These are phyloP conservation scores for Melanerpes formicivorus DNA, from an alignment of 2,113 vertebrate species.

Conservation along the genomic window DNA sequence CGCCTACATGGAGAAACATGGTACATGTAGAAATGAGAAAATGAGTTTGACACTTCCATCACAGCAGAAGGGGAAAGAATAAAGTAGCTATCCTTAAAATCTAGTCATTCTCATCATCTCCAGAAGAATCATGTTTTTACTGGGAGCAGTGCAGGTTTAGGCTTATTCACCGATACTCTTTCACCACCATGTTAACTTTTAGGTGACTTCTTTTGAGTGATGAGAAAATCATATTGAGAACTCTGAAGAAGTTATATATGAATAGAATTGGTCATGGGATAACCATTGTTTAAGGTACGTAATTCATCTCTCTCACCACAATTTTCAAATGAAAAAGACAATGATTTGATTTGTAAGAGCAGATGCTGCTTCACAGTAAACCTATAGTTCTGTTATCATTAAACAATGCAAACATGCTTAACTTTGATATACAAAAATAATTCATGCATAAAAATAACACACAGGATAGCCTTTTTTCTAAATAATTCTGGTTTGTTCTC, in stretches of 20 bases:
- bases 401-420: background rate
- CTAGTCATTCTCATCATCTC: background rate
- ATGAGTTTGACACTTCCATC: background rate
- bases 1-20: background rate
- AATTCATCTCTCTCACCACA: background rate
- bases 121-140: background rate
- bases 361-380: background rate
- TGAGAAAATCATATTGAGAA: background rate
- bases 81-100: background rate
- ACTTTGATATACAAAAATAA: background rate
- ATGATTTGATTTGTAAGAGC: background rate
- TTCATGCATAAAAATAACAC: background rate
- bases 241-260: background rate
- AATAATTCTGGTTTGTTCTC: background rate
- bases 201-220: background rate
- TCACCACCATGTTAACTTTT: background rate
- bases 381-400: background rate
- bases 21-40: background rate
- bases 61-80: background rate
- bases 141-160: background rate
- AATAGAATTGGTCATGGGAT: background rate
- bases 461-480: background rate
- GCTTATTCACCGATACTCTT: background rate
- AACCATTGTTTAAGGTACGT: background rate
- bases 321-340: background rate